phyloP scores from a whole-genome alignment of 53 echinoderm and acorn worm species.

The Paracentrotus lividus region DNA sequence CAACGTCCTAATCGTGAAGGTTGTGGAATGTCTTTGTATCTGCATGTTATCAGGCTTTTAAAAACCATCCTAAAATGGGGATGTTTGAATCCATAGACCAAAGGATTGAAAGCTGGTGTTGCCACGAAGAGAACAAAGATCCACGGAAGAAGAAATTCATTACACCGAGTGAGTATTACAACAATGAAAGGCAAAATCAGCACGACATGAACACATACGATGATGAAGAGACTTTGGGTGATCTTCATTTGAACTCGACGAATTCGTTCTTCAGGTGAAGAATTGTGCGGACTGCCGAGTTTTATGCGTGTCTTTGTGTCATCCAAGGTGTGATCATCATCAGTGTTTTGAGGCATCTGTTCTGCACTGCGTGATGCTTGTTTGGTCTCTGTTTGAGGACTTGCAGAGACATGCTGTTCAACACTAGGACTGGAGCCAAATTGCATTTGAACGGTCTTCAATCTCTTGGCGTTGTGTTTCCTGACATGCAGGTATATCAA shows the following conservation, averaged over 20 bases:
- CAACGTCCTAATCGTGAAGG: not conserved
- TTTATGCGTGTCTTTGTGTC: not conserved
- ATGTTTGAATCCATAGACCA: conserved; percentile 62
- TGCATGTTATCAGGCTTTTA: conserved; percentile 8
- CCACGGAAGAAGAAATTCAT: conserved; percentile 7
- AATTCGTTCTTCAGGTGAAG: conserved; percentile 26
- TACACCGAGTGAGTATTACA: not conserved
- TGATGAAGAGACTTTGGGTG: conserved; percentile 48
- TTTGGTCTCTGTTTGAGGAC: not conserved
- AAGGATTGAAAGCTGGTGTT: conserved; percentile 45
- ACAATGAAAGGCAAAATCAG: conserved; percentile 28
- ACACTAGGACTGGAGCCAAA: not conserved
- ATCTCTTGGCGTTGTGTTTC: conserved; percentile 2
- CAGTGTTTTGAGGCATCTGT: not conserved
- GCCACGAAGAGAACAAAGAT: conserved; percentile 53
- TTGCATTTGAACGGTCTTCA: not conserved
- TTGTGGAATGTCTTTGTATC: conserved; percentile 26
- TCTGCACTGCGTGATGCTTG: not conserved
- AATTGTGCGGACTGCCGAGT: not conserved
- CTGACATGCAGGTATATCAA: conserved; percentile 21
- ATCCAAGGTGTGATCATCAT: not conserved
- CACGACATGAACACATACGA: conserved; percentile 39
- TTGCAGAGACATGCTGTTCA: not conserved
- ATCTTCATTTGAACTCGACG: conserved; percentile 36
- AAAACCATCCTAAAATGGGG: conserved; percentile 52